Evolutionary conservation across 2,888 invertebrate genomes (phyloP).

Genomic region (Watsonalla cultraria): DNA sequence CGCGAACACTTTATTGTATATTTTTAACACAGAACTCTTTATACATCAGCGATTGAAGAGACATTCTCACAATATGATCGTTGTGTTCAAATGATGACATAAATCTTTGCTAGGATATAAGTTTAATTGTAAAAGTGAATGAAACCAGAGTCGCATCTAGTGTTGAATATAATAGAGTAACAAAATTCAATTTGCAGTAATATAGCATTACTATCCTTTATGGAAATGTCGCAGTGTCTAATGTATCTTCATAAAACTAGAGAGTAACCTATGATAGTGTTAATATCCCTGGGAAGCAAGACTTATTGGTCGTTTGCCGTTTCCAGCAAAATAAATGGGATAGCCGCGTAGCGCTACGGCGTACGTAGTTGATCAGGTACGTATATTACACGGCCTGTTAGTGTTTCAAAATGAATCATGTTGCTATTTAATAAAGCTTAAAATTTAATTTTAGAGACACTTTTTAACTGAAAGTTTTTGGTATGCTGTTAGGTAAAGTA

Average conservation of each 20-base stretch:
- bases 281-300: slow-evolving; percentile 74
- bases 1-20: too few species aligned
- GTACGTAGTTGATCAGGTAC: slow-evolving; percentile 21
- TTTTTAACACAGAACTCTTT: too few species aligned
- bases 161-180: background rate
- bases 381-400: slow-evolving; percentile 22
- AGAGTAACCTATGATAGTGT: slow-evolving; percentile 77
- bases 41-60: too few species aligned
- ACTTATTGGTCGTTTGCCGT: slow-evolving; percentile 76
- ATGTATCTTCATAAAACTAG: slow-evolving; percentile 74
- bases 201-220: slow-evolving; percentile 43
- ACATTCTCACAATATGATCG: too few species aligned
- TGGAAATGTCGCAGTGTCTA: slow-evolving; percentile 61
- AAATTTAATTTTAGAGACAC: background rate
- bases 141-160: too few species aligned
- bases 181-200: slow-evolving; percentile 20
- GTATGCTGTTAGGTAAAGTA: slow-evolving; percentile 4
- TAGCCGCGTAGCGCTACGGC: slow-evolving; percentile 35
- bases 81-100: too few species aligned
- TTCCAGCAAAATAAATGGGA: slow-evolving; percentile 66
- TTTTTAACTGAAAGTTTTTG: slow-evolving; percentile 3
- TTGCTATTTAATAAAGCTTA: slow-evolving; percentile 2
- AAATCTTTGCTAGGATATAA: too few species aligned
- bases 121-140: too few species aligned
- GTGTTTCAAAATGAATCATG: slow-evolving; percentile 18